Percentiles rank a stretch among this genome's conserved stretches.
These are phyloP conservation scores for Pitangus sulphuratus DNA, from an alignment of 2,797 vertebrate species.

Conservation along the genomic window DNA sequence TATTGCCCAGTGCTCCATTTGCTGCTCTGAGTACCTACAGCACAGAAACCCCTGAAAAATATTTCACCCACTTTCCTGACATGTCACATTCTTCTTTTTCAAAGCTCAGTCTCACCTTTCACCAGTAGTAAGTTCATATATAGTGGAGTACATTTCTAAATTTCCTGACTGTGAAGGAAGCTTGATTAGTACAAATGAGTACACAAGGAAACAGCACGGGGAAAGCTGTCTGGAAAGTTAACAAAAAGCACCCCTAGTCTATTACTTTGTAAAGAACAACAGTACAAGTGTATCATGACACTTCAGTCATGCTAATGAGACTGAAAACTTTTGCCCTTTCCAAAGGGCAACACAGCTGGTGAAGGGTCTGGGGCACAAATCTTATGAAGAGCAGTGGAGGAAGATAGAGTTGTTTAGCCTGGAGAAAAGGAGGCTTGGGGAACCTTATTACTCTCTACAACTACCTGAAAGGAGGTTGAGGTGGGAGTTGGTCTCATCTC, in stretches of 20 bases:
- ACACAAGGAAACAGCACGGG: neutral
- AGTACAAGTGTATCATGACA: neutral
- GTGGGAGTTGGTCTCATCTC: neutral
- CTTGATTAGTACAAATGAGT: neutral
- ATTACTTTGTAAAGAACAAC: neutral
- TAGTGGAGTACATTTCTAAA: neutral
- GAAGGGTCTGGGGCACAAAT: neutral
- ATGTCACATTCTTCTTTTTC: neutral
- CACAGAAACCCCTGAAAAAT: neutral
- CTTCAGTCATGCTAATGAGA: neutral
- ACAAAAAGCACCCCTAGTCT: neutral
- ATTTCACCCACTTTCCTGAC: neutral
- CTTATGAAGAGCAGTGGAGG: neutral
- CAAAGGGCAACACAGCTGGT: neutral
- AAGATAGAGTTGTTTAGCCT: neutral
- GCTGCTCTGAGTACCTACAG: neutral
- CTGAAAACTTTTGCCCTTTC: neutral
- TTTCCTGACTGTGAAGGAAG: neutral
- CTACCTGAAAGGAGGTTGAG: neutral
- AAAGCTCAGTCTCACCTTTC: neutral
- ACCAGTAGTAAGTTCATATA: neutral
- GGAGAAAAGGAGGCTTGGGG: neutral
- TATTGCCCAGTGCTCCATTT: neutral
- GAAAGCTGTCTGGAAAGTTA: neutral
- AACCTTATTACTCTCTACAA: neutral